These are phyloP conservation scores for Bombus vancouverensis DNA, from an alignment of 1,140 invertebrate species.

Conservation along the genomic window DNA sequence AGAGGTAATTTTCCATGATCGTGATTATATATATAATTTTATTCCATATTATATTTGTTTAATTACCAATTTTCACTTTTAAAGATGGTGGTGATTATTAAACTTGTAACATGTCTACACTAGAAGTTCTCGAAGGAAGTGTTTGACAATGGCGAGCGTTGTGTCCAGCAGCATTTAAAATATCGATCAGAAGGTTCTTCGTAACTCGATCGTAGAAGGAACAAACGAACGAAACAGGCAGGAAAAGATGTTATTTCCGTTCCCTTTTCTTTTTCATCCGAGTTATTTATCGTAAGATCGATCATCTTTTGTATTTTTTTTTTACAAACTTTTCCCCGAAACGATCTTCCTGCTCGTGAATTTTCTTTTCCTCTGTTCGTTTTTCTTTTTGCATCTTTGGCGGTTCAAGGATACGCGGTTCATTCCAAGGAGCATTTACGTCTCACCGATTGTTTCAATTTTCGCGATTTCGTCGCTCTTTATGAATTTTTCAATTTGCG, in stretches of 20 bases:
- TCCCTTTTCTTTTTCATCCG: background rate
- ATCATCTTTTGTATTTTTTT: background rate
- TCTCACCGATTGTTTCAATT: background rate
- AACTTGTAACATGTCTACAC: too few species aligned
- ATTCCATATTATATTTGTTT: too few species aligned
- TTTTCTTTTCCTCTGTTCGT: background rate
- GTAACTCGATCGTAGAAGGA: constrained; percentile 36
- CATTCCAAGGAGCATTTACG: constrained; percentile 34
- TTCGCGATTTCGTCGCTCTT: background rate
- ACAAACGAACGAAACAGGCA: background rate
- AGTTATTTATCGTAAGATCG: constrained; percentile 2
- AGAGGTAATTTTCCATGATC: too few species aligned
- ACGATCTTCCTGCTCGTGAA: background rate
- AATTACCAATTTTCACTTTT: too few species aligned
- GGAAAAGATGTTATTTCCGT: constrained; percentile 28
- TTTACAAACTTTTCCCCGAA: background rate
- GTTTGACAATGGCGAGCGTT: constrained; percentile 39
- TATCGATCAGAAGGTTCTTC: constrained; percentile 38
- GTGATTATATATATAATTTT: too few species aligned
- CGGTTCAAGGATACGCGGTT: constrained; percentile 8
- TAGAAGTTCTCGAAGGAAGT: constrained; percentile 52
- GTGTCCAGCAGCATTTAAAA: constrained; percentile 53
- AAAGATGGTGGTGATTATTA: too few species aligned
- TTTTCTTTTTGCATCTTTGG: background rate
- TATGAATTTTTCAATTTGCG: background rate